Percentiles rank a stretch among this genome's conserved stretches.
Conservation (phyloP, 2,888 invertebrate genomes). For the Plagodis dolabraria region DNA sequence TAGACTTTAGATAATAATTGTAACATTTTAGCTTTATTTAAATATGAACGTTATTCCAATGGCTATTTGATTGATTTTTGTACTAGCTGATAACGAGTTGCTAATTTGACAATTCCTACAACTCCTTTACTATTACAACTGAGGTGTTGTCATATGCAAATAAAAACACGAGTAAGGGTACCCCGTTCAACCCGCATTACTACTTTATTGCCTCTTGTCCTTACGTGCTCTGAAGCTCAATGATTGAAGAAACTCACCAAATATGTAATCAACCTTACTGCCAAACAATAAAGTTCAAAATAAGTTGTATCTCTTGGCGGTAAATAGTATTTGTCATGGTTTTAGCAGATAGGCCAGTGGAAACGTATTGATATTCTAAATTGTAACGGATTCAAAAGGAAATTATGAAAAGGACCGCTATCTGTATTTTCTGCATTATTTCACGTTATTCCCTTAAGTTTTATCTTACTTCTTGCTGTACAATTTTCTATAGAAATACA, state of each 20-base stretch:
- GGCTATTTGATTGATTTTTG: no score
- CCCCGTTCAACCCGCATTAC: slow-evolving; percentile 10
- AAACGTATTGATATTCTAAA: slow-evolving; percentile 1
- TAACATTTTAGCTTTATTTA: no score
- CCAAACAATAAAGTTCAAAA: not conserved
- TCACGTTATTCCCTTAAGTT: no score
- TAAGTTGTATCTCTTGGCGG: not conserved
- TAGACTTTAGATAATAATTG: no score
- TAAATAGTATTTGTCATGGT: not conserved
- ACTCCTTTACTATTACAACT: not conserved
- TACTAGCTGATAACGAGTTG: no score
- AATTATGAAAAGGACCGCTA: not conserved
- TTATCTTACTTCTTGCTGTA: no score
- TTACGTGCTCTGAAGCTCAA: slow-evolving; percentile 11
- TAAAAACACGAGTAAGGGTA: slow-evolving; percentile 2
- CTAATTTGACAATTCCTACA: no score
- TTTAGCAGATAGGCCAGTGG: not conserved
- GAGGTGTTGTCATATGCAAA: slow-evolving; percentile 10
- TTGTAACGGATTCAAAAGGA: not conserved
- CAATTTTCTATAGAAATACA: no score
- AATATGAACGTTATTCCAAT: no score
- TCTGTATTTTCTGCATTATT: not conserved
- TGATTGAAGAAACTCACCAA: not conserved
- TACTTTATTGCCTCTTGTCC: slow-evolving; percentile 8
- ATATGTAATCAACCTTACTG: not conserved